phyloP scores from a whole-genome alignment of 2,888 invertebrate genomes.

The Neocrepidodera transversa region DNA sequence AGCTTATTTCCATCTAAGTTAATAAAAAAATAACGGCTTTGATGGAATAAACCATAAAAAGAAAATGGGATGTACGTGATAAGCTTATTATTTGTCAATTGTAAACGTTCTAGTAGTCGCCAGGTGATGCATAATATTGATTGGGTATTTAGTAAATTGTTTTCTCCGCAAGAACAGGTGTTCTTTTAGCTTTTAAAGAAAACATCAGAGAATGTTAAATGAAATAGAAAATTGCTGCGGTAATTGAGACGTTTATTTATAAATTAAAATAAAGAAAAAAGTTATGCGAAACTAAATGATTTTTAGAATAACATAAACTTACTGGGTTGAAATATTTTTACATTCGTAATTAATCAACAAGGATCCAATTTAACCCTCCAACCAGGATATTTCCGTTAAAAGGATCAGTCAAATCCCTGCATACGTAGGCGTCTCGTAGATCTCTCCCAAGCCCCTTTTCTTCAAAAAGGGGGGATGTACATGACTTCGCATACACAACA shows the following conservation, averaged over 20 bases:
- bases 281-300: no score
- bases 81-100: constrained; percentile 28
- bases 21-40: constrained; percentile 42
- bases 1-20: constrained; percentile 35
- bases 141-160: background rate
- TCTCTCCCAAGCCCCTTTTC: constrained; percentile 25
- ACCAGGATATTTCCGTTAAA: background rate
- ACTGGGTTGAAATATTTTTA: background rate
- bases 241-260: no score
- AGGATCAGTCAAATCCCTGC: background rate
- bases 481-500: constrained; percentile 61
- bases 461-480: constrained; percentile 36
- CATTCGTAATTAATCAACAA: background rate
- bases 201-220: no score
- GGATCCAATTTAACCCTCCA: background rate
- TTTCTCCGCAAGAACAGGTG: constrained; percentile 2
- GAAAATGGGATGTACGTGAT: constrained; percentile 45
- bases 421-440: constrained; percentile 14
- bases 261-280: no score
- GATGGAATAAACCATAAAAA: constrained; percentile 43
- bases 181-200: background rate
- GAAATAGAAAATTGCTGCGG: no score
- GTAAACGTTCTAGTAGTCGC: constrained; percentile 8
- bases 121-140: constrained; percentile 11
- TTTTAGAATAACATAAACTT: no score